Conservation (phyloP, 2,113 vertebrate genomes). For the Holacanthus passer region DNA sequence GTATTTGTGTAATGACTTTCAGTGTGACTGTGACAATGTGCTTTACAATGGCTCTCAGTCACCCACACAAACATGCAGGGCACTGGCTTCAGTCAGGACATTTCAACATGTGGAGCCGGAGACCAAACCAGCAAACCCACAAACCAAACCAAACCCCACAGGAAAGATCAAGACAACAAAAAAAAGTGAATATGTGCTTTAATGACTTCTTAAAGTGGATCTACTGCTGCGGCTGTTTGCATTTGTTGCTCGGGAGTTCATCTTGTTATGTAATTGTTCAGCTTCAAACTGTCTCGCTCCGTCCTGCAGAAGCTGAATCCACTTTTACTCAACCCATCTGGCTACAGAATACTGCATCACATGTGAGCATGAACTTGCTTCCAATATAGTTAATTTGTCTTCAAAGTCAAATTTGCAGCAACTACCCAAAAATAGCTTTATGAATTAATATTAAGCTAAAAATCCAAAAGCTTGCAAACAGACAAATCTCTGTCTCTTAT, state of each 20-base stretch:
- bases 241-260: background rate
- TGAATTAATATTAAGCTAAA: background rate
- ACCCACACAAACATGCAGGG: background rate
- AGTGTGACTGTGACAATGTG: background rate
- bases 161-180: background rate
- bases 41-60: background rate
- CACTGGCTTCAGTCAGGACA: background rate
- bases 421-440: background rate
- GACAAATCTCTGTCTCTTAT: background rate
- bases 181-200: no score
- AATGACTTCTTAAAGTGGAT: background rate
- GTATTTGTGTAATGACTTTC: background rate
- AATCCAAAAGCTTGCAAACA: background rate
- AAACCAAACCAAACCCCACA: background rate
- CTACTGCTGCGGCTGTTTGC: background rate
- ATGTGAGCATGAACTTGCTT: background rate
- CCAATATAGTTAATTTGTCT: background rate
- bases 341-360: background rate
- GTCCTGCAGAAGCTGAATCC: background rate
- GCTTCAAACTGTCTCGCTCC: background rate
- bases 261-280: slow-evolving; percentile 16
- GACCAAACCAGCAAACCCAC: no score
- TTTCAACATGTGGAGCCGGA: no score
- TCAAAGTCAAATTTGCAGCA: background rate
- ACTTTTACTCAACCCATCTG: background rate